phyloP scores from a whole-genome alignment of 2,797 vertebrate genomes.

The Sebastes itinus region DNA sequence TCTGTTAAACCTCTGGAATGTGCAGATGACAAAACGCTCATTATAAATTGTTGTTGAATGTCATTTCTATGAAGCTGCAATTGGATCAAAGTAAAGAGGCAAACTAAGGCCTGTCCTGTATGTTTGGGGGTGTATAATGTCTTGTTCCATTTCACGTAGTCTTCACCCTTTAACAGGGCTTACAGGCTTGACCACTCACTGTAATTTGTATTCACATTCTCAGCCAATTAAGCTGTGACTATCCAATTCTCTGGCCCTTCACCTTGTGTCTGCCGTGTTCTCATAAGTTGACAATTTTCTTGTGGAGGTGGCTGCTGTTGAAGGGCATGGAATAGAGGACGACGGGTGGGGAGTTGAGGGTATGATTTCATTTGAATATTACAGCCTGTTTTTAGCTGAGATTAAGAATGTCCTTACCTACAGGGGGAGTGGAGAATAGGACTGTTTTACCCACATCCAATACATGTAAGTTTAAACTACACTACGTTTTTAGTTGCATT shows the following conservation, averaged over 20 bases:
- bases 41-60: background rate
- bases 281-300: conserved; percentile 2
- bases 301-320: background rate
- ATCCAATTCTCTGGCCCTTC: background rate
- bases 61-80: background rate
- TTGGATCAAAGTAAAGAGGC: background rate
- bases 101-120: conserved; percentile 16
- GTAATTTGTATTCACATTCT: conserved; percentile 14
- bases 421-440: background rate
- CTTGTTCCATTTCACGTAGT: background rate
- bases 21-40: background rate
- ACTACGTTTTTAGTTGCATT: background rate
- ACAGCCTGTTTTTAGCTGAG: background rate
- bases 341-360: background rate
- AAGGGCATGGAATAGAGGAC: background rate
- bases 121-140: conserved; percentile 12
- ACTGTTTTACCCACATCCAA: background rate
- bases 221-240: conserved; percentile 15
- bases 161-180: background rate
- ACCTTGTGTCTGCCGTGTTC: background rate
- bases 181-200: background rate
- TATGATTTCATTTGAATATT: conserved; percentile 5
- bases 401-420: background rate
- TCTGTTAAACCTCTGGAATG: background rate
- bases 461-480: background rate